Conservation (phyloP, 1,140 invertebrate species). For the Plectrocnemia conspersa region DNA sequence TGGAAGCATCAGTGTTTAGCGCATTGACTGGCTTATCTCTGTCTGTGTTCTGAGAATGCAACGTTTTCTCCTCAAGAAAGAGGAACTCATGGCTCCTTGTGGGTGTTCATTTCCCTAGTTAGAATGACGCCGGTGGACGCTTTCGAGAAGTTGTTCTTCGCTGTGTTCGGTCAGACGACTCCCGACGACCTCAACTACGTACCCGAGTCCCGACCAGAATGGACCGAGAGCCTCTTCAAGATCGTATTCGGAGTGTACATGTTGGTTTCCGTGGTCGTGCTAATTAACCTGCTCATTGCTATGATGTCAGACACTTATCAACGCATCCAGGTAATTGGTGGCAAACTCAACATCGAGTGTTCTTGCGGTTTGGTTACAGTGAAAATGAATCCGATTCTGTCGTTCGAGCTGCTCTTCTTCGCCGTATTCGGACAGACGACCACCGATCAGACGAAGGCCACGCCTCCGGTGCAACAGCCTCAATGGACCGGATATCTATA, state of each 20-base stretch:
- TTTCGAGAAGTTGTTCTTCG: conserved; percentile 96
- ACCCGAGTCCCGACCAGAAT: conserved; percentile 58
- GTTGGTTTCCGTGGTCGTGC: conserved; percentile 94
- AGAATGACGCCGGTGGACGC: conserved; percentile 82
- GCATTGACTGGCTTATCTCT: conserved; percentile 27
- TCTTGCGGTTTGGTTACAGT: conserved; percentile 67
- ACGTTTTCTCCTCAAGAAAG: conserved; percentile 30
- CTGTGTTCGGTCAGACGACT: conserved; percentile 93
- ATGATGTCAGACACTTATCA: conserved; percentile 99
- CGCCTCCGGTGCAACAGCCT: conserved; percentile 57
- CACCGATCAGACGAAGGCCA: conserved; percentile 67
- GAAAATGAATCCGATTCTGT: conserved; percentile 79
- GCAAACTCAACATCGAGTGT: conserved; percentile 37
- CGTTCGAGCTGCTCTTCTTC: conserved; percentile 97
- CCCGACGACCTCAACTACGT: conserved; percentile 76
- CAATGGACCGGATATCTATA: conserved; percentile 73
- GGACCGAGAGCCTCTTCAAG: conserved; percentile 78
- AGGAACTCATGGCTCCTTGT: conserved; percentile 30
- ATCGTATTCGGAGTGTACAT: conserved; percentile 93
- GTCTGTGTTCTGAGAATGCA: conserved; percentile 12
- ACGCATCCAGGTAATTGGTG: conserved; percentile 78
- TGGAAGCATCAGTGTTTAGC: conserved; percentile 32
- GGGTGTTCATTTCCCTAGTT: conserved; percentile 52
- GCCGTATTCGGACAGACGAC: conserved; percentile 97
- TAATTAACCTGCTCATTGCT: conserved; percentile 98